Conservation (phyloP, 2,888 invertebrate species). For the Agrotis clavis region DNA sequence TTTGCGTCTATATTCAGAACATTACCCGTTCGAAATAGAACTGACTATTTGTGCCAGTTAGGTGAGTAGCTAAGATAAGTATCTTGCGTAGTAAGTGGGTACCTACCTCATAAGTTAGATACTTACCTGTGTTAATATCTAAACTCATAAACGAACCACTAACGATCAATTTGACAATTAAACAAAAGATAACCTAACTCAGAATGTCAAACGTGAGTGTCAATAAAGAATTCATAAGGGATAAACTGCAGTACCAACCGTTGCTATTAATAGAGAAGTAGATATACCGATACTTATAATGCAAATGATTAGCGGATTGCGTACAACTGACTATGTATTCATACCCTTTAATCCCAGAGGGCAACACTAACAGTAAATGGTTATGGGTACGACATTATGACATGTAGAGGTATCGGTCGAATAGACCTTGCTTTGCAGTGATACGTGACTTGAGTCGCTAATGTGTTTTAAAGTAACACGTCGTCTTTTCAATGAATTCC, state of each 20-base stretch:
- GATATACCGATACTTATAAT: background rate
- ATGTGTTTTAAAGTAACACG: constrained; percentile 73
- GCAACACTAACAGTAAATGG: constrained; percentile 78
- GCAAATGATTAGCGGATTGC: constrained; percentile 23
- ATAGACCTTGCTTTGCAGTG: constrained; percentile 81
- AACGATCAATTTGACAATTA: background rate
- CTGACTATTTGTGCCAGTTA: constrained; percentile 27
- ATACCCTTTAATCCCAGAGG: constrained; percentile 60
- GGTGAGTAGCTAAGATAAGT: background rate
- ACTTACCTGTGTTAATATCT: background rate
- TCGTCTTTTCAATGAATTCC: constrained; percentile 70
- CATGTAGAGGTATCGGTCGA: constrained; percentile 80
- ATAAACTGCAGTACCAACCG: background rate
- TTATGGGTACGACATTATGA: constrained; percentile 79
- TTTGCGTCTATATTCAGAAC: constrained; percentile 55
- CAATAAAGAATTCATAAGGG: background rate
- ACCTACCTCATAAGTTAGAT: background rate
- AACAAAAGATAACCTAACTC: background rate
- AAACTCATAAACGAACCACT: background rate
- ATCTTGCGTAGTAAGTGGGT: background rate
- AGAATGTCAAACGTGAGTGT: background rate
- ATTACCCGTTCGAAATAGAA: constrained; percentile 56
- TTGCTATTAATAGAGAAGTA: background rate
- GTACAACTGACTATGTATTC: constrained; percentile 51
- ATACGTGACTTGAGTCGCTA: constrained; percentile 83